phyloP scores from a whole-genome alignment of 2,888 invertebrate species.

The Rugalucina vietnamica region DNA sequence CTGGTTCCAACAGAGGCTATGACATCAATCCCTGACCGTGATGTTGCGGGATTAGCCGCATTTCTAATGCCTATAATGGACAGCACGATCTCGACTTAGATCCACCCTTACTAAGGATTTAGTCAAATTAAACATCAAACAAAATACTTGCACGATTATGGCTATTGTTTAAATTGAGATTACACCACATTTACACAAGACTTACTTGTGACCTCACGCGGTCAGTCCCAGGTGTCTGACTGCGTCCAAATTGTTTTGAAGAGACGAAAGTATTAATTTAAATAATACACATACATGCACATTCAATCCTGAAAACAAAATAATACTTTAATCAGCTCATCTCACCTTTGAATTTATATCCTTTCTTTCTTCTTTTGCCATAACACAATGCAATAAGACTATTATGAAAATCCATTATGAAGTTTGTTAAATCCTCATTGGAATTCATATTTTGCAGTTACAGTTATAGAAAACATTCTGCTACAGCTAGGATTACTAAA shows the following conservation, averaged over 20 bases:
- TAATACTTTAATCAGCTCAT: too few relatives aligned
- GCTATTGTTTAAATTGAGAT: not conserved
- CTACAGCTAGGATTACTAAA: too few relatives aligned
- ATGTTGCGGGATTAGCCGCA: too few relatives aligned
- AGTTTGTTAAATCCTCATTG: not conserved
- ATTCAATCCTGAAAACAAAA: too few relatives aligned
- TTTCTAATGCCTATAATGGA: not conserved
- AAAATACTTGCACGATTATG: not conserved
- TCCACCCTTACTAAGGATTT: not conserved
- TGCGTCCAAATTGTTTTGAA: too few relatives aligned
- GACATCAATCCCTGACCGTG: too few relatives aligned
- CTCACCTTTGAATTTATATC: constrained; percentile 32
- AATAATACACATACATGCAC: too few relatives aligned
- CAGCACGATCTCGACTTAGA: not conserved
- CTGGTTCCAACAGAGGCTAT: too few relatives aligned
- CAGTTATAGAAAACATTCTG: not conserved
- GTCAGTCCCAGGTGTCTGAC: not conserved
- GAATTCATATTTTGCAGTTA: not conserved
- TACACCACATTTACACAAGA: not conserved
- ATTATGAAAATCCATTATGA: constrained; percentile 50
- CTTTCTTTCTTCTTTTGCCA: constrained; percentile 42
- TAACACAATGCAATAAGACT: constrained; percentile 40
- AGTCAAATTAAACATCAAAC: not conserved
- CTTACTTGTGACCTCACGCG: not conserved
- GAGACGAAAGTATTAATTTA: too few relatives aligned